A percentile compares a stretch with the other conserved stretches of the same genome.
phyloP scores from a whole-genome alignment of 1,140 invertebrate genomes.

The Heliconius himera region DNA sequence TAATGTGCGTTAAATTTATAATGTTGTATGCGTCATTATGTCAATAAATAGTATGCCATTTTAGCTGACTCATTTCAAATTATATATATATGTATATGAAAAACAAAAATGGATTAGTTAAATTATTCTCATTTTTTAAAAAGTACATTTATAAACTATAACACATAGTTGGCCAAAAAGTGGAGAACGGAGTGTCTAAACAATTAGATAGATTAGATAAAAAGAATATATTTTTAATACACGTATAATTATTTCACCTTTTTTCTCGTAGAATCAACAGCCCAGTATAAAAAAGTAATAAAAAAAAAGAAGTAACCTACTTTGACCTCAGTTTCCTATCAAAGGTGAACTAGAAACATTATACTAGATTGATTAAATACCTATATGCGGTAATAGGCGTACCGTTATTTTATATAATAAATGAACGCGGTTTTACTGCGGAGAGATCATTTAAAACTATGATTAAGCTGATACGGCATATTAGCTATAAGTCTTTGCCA shows the following conservation, averaged over 20 bases:
- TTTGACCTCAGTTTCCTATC: slow-evolving; percentile 17
- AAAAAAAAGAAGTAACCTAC: background rate
- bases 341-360: slow-evolving; percentile 27
- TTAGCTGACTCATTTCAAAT: background rate
- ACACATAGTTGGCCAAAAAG: too few species aligned
- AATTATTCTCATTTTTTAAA: too few species aligned
- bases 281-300: background rate
- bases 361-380: slow-evolving; percentile 25
- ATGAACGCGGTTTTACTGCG: background rate
- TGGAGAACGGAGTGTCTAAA: too few species aligned
- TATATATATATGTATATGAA: too few species aligned
- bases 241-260: too few species aligned
- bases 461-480: slow-evolving; percentile 7
- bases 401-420: slow-evolving; percentile 19
- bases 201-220: too few species aligned
- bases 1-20: slow-evolving; percentile 9
- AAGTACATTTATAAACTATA: too few species aligned
- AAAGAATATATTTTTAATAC: too few species aligned
- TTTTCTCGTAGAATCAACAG: too few species aligned
- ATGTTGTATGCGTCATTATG: background rate
- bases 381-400: slow-evolving; percentile 20
- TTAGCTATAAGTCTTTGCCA: slow-evolving; percentile 9
- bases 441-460: slow-evolving; percentile 17
- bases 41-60: background rate
- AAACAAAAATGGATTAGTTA: too few species aligned